Base-by-base conservation (phyloP, 2,888 invertebrate species). In the Drosophila subquinaria region DNA sequence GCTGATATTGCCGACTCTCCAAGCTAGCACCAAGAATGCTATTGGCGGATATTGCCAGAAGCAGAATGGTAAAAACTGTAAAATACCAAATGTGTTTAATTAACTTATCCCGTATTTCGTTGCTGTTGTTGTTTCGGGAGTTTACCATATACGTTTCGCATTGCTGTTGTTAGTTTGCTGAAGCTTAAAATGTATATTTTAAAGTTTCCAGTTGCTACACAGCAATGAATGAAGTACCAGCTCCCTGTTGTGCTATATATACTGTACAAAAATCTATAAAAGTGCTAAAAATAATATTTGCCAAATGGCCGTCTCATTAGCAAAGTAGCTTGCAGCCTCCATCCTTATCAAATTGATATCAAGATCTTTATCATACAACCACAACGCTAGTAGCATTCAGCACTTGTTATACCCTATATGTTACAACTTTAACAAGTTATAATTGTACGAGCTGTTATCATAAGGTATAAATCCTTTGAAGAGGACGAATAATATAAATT, bases 1-100 rank as follows among this genome's bases (percentile, higher is more conserved):
- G 56, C 4, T 79, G 80, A 61, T 90, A 90, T n/a, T 89, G 60
- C 4, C 68, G 63, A 42, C 76, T 79, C 50, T 89, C 82, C 42
- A 88, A 72, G 42, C 64, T 87, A n/a, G 79, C 82, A 45, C 82
- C 82, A 64, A 70, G 67, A n/a, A 61, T 62, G 20, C 66, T 55
- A 51, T 64, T 73, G 20, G 64, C 73, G 53, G 64, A 68, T 42
- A 77, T 67, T 69, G 76, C 77, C 51, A 81, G 30, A 13, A 81
- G 69, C 74, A 81, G 67, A 64, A 75, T 55, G 33, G 74, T 67
- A 45, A 82, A 65, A 65, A 66, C 81, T 81, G 69, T 33, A 57
- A 80, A 59, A 50, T 20, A 23, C 42, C 27, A 69, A 43, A 36
- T 35, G 27, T 5, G 33, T 36, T 45, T 36, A 11, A 45, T 23